phyloP scores from a whole-genome alignment of 2,888 invertebrate genomes.

The Troides aeacus region DNA sequence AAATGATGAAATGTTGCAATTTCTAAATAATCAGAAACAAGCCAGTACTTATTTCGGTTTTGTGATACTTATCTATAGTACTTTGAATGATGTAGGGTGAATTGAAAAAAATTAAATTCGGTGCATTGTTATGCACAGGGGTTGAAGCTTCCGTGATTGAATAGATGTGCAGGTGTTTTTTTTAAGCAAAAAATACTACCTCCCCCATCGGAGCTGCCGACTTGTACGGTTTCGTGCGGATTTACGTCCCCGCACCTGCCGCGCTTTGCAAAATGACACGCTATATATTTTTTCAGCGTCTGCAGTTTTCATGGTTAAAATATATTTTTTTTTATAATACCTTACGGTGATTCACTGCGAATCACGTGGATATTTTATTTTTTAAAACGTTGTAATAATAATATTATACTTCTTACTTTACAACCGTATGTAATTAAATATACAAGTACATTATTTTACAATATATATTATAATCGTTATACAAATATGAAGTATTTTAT shows the following conservation, averaged over 20 bases:
- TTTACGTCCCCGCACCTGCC: slow-evolving; percentile 29
- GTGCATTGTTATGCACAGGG: slow-evolving; percentile 12
- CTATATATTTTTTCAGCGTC: slow-evolving; percentile 21
- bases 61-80: background rate
- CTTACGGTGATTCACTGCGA: background rate
- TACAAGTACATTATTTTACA: no score
- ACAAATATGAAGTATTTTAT: no score
- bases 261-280: slow-evolving; percentile 26
- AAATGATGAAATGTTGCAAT: no score
- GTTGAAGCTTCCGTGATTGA: slow-evolving; percentile 14
- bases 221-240: slow-evolving; percentile 32
- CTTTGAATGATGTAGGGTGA: background rate
- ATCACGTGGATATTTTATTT: no score
- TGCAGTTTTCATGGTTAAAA: slow-evolving; percentile 8
- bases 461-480: no score
- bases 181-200: slow-evolving; percentile 23
- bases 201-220: slow-evolving; percentile 18
- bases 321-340: background rate
- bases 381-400: no score
- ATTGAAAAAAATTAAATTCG: slow-evolving; percentile 10
- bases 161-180: slow-evolving; percentile 28
- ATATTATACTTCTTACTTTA: no score
- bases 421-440: no score
- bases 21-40: no score
- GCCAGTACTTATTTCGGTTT: background rate